Evolutionary conservation across 2,888 invertebrate species (phyloP).

Genomic region (Liopterus haemorrhoidalis): DNA sequence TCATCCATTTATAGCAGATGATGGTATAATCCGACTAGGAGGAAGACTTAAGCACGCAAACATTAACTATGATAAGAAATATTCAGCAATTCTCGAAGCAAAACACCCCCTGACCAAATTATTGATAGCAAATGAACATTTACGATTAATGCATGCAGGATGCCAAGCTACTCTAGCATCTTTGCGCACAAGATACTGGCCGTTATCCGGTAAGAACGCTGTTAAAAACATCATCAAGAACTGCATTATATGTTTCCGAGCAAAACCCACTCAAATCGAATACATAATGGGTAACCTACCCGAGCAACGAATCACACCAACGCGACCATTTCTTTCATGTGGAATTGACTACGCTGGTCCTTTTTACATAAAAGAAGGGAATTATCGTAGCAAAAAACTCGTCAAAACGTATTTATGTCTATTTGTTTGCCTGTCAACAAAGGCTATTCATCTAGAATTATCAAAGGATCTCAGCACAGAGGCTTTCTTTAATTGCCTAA

Average conservation of each 20-base stretch:
- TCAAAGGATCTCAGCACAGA: conserved; percentile 23
- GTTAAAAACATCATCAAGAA: conserved; percentile 19
- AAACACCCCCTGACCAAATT: conserved; percentile 7
- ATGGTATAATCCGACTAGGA: conserved; percentile 1
- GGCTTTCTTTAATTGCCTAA: conserved; percentile 26
- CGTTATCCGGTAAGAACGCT: conserved; percentile 18
- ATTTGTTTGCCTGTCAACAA: conserved; percentile 26
- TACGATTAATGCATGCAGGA: conserved; percentile 11
- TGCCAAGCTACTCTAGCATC: conserved; percentile 26
- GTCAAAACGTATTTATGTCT: conserved; percentile 21
- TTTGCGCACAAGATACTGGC: conserved; percentile 27
- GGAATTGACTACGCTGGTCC: conserved; percentile 32
- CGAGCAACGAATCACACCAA: conserved; percentile 17
- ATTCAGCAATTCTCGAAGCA: conserved; percentile 3
- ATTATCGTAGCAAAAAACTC: conserved; percentile 7
- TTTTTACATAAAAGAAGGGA: conserved; percentile 17
- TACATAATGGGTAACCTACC: conserved; percentile 32
- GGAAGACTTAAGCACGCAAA: conserved; percentile 8
- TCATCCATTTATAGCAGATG: conserved; percentile 5
- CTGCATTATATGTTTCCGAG: conserved; percentile 21
- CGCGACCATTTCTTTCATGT: conserved; percentile 21
- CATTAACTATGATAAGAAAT: conserved; percentile 1
- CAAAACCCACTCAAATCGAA: conserved; percentile 3
- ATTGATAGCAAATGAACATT: conserved; percentile 7
- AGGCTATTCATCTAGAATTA: conserved; percentile 28